Conservation (phyloP, 1,140 invertebrate species). For the Pteromalus puparum region DNA sequence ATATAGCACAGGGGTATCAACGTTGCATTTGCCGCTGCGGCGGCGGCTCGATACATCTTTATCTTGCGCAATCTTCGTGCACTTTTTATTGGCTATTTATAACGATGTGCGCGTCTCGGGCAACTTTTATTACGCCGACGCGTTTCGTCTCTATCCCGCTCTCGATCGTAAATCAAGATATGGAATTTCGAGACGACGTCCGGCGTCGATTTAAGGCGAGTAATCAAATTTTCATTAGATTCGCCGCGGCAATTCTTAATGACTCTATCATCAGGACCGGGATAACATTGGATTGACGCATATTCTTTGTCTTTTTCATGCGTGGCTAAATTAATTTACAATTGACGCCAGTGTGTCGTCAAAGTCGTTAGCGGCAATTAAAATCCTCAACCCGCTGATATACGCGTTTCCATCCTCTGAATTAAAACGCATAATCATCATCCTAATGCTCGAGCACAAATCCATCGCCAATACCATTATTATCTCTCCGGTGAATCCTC, state of each 20-base stretch:
- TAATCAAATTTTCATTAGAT: constrained; percentile 45
- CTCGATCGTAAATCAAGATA: constrained; percentile 29
- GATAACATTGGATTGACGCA: background rate
- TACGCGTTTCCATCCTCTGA: no score
- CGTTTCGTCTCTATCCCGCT: background rate
- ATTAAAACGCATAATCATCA: no score
- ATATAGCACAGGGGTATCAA: background rate
- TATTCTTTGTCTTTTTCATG: background rate
- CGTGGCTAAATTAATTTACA: no score
- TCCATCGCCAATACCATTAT: no score
- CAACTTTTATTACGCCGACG: constrained; percentile 25
- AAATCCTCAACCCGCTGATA: no score
- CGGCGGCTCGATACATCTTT: constrained; percentile 34
- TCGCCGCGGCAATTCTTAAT: background rate
- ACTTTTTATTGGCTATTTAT: constrained; percentile 39
- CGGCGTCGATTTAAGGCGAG: constrained; percentile 3
- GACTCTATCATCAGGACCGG: background rate
- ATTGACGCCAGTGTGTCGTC: background rate
- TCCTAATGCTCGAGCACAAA: no score
- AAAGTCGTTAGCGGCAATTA: background rate
- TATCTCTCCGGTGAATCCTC: no score
- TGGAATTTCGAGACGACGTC: background rate
- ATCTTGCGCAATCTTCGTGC: constrained; percentile 31
- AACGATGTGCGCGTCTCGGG: background rate
- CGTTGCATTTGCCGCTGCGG: constrained; percentile 7